These are phyloP conservation scores for Papilio demoleus DNA, from an alignment of 2,888 invertebrate species.

Conservation along the genomic window DNA sequence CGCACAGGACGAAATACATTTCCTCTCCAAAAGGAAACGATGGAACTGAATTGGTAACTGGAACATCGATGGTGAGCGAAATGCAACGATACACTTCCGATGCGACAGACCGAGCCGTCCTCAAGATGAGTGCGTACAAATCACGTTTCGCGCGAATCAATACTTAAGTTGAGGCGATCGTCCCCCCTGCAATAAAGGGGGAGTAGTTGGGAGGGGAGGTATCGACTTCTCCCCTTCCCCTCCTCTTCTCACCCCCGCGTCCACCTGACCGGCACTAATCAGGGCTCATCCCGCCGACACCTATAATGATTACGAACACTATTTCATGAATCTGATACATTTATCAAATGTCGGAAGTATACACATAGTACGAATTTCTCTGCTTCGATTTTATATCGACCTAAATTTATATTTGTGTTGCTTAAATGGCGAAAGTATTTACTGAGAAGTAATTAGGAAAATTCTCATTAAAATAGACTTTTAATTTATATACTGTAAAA, in stretches of 20 bases:
- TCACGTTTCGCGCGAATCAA: conserved; percentile 84
- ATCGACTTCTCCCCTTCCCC: conserved; percentile 65
- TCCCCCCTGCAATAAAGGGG: conserved; percentile 80
- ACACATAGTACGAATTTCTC: conserved; percentile 44
- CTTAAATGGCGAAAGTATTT: too few relatives aligned
- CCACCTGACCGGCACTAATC: conserved; percentile 83
- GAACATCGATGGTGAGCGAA: conserved; percentile 52
- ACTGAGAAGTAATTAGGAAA: too few relatives aligned
- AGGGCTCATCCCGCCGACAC: conserved; percentile 82
- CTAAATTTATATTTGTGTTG: neutral
- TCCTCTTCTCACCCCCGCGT: conserved; percentile 57
- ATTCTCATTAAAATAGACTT: too few relatives aligned
- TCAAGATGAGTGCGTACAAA: conserved; percentile 83
- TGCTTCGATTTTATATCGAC: neutral
- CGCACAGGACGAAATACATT: conserved; percentile 50
- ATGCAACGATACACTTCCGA: conserved; percentile 41
- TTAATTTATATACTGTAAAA: too few relatives aligned
- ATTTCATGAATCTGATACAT: conserved; percentile 47
- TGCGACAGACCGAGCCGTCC: conserved; percentile 58
- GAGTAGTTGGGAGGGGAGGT: conserved; percentile 66
- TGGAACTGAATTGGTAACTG: neutral
- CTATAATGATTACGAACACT: conserved; percentile 77
- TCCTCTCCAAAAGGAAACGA: neutral
- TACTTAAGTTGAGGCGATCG: conserved; percentile 83
- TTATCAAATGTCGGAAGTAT: conserved; percentile 40